Percentiles rank a stretch among this genome's conserved stretches.
Evolutionary conservation across 2,888 invertebrate species (phyloP).

Genomic region (Rhogogaster chlorosoma): DNA sequence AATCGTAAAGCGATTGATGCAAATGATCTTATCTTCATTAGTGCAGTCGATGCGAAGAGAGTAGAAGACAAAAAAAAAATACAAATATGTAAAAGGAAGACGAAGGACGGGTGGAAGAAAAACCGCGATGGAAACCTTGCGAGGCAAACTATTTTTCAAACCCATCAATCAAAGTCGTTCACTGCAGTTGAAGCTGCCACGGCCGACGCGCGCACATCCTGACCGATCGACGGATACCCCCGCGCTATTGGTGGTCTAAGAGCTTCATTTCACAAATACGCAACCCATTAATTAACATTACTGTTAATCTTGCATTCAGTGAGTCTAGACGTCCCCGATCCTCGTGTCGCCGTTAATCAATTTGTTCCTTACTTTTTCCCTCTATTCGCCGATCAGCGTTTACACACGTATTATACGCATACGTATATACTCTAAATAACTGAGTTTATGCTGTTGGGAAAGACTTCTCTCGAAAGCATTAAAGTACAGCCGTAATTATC

Average conservation of each 20-base stretch:
- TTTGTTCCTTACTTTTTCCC: background rate
- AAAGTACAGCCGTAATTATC: background rate
- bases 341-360: background rate
- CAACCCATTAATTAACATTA: conserved; percentile 45
- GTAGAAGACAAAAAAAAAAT: background rate
- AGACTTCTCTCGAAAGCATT: background rate
- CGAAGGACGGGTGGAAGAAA: background rate
- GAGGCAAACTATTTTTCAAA: conserved; percentile 38
- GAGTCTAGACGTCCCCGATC: conserved; percentile 67
- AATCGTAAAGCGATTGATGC: background rate
- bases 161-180: conserved; percentile 47
- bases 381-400: background rate
- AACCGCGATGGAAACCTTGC: conserved; percentile 13
- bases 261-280: conserved; percentile 50
- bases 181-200: conserved; percentile 26
- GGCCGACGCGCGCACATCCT: conserved; percentile 19
- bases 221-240: conserved; percentile 49
- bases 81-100: background rate
- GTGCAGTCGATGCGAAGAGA: background rate
- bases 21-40: conserved; percentile 6
- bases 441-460: background rate
- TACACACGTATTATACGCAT: background rate
- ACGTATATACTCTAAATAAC: background rate
- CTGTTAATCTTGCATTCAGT: conserved; percentile 65
- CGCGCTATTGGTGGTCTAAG: conserved; percentile 47